Evolutionary conservation across 2,888 invertebrate species (phyloP).

Genomic region (Chrysotoxum bicinctum): DNA sequence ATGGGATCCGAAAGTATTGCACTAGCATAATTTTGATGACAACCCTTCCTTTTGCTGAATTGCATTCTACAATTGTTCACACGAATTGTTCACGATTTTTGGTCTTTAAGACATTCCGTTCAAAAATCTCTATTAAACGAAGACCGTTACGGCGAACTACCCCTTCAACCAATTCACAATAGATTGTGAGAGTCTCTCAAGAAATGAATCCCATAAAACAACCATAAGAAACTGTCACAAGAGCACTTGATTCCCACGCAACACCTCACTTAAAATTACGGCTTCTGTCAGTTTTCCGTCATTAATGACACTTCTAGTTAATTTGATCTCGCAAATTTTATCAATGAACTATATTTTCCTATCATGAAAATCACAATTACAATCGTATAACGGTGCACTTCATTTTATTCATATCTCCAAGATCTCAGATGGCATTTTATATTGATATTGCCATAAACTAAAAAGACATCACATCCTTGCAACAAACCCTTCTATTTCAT

Average conservation of each 20-base stretch:
- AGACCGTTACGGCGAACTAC: not conserved
- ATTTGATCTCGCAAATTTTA: conserved; percentile 6
- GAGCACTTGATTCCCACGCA: conserved; percentile 40
- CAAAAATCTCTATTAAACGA: not conserved
- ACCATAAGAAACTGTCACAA: not conserved
- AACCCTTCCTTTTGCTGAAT: not conserved
- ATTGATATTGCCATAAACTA: conserved; percentile 35
- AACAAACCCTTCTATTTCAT: conserved; percentile 23
- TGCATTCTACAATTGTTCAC: not conserved
- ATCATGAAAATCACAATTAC: conserved; percentile 50
- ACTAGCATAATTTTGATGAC: too few species aligned
- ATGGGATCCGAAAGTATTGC: too few species aligned
- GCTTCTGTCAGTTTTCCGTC: conserved; percentile 5
- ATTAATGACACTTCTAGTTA: conserved; percentile 27
- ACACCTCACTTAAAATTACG: conserved; percentile 31
- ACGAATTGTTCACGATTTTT: too few species aligned
- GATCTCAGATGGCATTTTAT: conserved; percentile 60
- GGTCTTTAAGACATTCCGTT: not conserved
- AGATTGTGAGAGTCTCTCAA: not conserved
- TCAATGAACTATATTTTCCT: not conserved
- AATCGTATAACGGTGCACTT: conserved; percentile 58
- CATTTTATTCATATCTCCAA: conserved; percentile 24
- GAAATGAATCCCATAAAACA: not conserved
- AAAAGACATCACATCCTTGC: conserved; percentile 22
- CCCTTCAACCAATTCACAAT: not conserved